Conservation (phyloP, 2,888 invertebrate genomes). For the Melikaiella ostensackeni region DNA sequence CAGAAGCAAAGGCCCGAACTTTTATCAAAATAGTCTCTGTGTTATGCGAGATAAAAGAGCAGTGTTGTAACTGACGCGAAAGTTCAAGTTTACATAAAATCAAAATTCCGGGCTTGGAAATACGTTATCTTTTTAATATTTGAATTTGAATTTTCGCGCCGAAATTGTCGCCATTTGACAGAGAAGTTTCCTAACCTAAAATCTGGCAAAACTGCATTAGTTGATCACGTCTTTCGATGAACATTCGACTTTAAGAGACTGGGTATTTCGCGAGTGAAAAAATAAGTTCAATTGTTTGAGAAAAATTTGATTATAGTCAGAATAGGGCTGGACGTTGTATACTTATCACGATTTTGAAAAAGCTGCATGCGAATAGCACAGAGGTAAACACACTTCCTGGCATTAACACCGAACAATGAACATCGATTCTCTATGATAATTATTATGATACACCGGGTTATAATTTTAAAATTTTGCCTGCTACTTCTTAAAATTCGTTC, state of each 20-base stretch:
- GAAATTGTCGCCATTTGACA: background rate
- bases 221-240: background rate
- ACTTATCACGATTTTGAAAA: slow-evolving; percentile 33
- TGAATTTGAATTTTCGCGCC: slow-evolving; percentile 8
- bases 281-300: background rate
- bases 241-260: background rate
- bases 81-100: background rate
- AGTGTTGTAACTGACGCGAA: background rate
- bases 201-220: background rate
- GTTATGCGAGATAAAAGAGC: slow-evolving; percentile 50
- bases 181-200: background rate
- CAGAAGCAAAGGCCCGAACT: slow-evolving; percentile 42
- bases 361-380: slow-evolving; percentile 47
- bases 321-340: slow-evolving; percentile 60
- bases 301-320: slow-evolving; percentile 25
- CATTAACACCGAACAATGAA: slow-evolving; percentile 68
- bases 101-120: background rate
- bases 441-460: slow-evolving; percentile 16
- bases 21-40: slow-evolving; percentile 60
- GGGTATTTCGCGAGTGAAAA: slow-evolving; percentile 17
- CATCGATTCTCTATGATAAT: slow-evolving; percentile 62
- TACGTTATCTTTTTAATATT: background rate
- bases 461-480: slow-evolving; percentile 28
- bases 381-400: slow-evolving; percentile 59
- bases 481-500: slow-evolving; percentile 23